phyloP scores from a whole-genome alignment of 2,113 vertebrate species.

The Caloenas nicobarica region DNA sequence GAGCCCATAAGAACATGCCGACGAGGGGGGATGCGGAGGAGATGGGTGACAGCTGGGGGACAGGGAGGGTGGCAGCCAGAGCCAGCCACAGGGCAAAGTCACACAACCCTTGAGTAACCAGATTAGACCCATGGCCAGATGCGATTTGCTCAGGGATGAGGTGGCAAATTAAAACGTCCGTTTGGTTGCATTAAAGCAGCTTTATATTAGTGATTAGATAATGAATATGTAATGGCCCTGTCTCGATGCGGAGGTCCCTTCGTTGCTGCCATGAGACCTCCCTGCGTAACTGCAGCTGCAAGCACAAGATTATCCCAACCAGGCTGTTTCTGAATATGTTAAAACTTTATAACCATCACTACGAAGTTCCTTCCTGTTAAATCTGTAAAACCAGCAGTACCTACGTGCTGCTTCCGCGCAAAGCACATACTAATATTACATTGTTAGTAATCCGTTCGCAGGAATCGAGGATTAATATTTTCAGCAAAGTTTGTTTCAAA shows the following conservation, averaged over 20 bases:
- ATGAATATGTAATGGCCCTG: not conserved
- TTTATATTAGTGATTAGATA: not conserved
- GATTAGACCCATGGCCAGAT: not conserved
- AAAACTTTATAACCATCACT: not conserved
- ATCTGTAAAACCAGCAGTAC: not conserved
- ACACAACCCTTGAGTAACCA: not conserved
- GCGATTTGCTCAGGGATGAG: not conserved
- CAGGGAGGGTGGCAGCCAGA: not conserved
- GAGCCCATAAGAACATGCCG: not conserved
- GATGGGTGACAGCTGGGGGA: not conserved
- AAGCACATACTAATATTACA: accelerated
- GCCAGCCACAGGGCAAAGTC: not conserved
- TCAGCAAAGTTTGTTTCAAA: not conserved
- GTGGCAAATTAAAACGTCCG: not conserved
- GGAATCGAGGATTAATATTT: not conserved
- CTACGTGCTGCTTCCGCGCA: not conserved
- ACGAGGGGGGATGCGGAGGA: not conserved
- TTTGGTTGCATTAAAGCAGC: not conserved
- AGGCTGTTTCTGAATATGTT: not conserved
- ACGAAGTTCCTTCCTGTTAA: not conserved
- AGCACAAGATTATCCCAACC: not conserved
- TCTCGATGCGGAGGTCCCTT: accelerated
- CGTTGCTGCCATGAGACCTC: not conserved
- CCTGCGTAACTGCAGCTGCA: accelerated
- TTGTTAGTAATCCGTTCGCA: not conserved